Percentiles rank a stretch among this genome's conserved stretches.
Conservation (phyloP, 2,797 vertebrate species). For the Ptychadena robeensis region DNA sequence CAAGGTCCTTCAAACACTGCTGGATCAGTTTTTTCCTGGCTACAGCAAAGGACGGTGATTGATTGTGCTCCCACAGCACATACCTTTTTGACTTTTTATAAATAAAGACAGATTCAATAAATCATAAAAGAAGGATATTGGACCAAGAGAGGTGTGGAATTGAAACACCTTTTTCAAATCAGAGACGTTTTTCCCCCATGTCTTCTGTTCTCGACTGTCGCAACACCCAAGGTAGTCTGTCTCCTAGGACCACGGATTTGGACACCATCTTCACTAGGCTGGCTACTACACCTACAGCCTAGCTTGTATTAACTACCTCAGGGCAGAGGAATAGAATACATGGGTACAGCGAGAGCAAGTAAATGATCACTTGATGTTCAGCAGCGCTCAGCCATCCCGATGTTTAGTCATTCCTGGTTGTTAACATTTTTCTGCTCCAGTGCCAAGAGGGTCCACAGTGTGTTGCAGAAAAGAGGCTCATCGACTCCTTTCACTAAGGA, state of each 20-base stretch:
- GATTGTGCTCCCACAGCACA: conserved; percentile 58
- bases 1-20: conserved; percentile 90
- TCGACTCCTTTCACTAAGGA: conserved; percentile 36
- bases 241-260: conserved; percentile 61
- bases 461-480: conserved; percentile 35
- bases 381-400: conserved; percentile 79
- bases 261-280: conserved; percentile 68
- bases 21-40: conserved; percentile 98
- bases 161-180: conserved; percentile 66
- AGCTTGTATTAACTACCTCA: conserved; percentile 79
- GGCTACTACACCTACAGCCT: conserved; percentile 67
- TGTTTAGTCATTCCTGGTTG: conserved; percentile 79
- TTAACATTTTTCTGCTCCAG: conserved; percentile 65
- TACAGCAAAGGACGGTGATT: conserved; percentile 99
- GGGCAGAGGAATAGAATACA: conserved; percentile 77
- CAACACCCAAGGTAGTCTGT: conserved; percentile 76
- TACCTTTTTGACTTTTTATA: conserved; percentile 69
- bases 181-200: conserved; percentile 71
- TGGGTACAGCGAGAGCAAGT: conserved; percentile 71
- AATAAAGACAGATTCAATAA: conserved; percentile 48
- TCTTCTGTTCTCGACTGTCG: conserved; percentile 75
- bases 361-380: conserved; percentile 74
- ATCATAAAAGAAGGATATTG: conserved; percentile 65
- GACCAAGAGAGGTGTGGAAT: conserved; percentile 72
- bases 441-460: conserved; percentile 30